A percentile compares a stretch with the other conserved stretches of the same genome.
Conservation (phyloP, 1,140 invertebrate species). For the Drosophila orosa region DNA sequence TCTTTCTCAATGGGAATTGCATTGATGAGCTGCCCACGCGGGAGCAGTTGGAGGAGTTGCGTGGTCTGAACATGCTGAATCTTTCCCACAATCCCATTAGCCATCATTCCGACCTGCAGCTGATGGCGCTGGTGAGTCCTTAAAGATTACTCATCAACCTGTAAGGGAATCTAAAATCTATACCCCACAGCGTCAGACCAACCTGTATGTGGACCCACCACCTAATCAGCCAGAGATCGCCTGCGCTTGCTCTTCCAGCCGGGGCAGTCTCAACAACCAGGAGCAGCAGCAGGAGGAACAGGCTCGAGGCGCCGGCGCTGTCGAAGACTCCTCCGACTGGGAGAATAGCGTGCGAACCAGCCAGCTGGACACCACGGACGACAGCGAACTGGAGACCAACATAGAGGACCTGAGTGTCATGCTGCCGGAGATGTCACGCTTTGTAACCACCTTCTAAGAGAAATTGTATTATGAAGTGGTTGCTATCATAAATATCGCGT, state of each 20-base stretch:
- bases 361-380: slow-evolving; percentile 86
- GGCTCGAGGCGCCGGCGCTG: background rate
- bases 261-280: slow-evolving; percentile 4
- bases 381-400: slow-evolving; percentile 85
- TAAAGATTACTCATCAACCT: background rate
- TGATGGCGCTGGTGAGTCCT: slow-evolving; percentile 49
- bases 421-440: slow-evolving; percentile 85
- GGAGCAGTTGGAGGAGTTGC: slow-evolving; percentile 76
- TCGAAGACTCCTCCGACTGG: slow-evolving; percentile 85
- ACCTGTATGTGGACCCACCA: slow-evolving; percentile 57
- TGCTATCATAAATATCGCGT: background rate
- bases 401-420: slow-evolving; percentile 85
- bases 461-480: background rate
- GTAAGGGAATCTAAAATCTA: background rate
- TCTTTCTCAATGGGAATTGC: slow-evolving; percentile 86
- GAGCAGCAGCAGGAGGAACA: slow-evolving; percentile 22
- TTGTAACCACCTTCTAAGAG: slow-evolving; percentile 70
- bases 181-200: slow-evolving; percentile 38
- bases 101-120: slow-evolving; percentile 41
- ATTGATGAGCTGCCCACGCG: slow-evolving; percentile 67
- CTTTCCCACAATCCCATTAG: slow-evolving; percentile 85
- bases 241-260: background rate
- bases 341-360: slow-evolving; percentile 87
- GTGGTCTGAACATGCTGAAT: slow-evolving; percentile 85
- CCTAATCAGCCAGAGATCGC: slow-evolving; percentile 8